Base-by-base conservation (phyloP, 2,888 invertebrate genomes). In the Cartodere bifasciata region DNA sequence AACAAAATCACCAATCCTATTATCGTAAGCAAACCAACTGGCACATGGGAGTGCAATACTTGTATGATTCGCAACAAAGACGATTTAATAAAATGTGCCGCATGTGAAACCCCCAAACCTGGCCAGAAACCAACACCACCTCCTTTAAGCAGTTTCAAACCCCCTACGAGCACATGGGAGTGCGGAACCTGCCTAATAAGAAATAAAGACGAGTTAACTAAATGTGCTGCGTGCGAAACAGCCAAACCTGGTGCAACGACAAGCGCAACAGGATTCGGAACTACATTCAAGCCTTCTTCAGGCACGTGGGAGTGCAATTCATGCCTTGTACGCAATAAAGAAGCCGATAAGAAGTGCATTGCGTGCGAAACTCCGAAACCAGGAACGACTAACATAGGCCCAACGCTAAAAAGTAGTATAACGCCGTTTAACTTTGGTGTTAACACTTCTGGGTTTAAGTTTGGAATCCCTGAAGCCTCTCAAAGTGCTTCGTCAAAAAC, bases 21-120 rank as follows among this genome's bases (percentile, higher is more conserved):
- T 4, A 16, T 5, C 4, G 11, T 10, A 14, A 4, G 11, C 4
- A 16, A 4, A n/a, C 53, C 62, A 2, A 40, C 53, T 14, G 44
- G 60, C 22, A 49, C 45, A 4, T 81, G 81, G 81, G 71, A 74
- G 42, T 82, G 82, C 52, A 56, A 63, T 2, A 60, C 58, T 12
- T 81, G 81, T 49, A 62, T 72, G 55, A 57, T 77, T n/a, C 58
- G 65, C 22, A 80, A 80, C 49, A 55, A 63, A 5, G 47, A 53
- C 1, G 54, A 56, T 10, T 49, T 47, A 2, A 45, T 42, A 3
- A 56, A 56, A 14, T 75, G 75, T 44, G 58, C 62, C 4, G 70
- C 73, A 13, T 75, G 75, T 48, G 57, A 63, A 37, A 57, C 60
- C 9, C 53, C 58, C 6, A 68, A 65, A 45, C 7, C 4, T 15